Evolutionary conservation across 37 sponge, comb jelly and placozoan genomes (phyloP).

Genomic region (Agelas oroides): DNA sequence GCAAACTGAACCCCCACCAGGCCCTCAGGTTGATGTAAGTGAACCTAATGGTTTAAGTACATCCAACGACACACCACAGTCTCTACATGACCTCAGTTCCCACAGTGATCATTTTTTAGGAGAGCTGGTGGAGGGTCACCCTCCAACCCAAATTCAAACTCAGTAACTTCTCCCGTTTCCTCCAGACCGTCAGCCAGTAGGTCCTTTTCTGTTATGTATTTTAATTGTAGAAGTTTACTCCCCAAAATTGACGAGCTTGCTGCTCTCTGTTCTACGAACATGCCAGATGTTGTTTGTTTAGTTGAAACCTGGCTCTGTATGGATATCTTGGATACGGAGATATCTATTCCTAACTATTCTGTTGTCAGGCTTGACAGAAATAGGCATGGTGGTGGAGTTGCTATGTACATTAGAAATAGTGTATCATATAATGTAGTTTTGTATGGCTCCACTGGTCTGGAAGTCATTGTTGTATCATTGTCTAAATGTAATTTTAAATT

Average conservation of each 20-base stretch:
- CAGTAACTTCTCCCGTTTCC: neutral
- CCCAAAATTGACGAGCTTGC: slow-evolving; percentile 29
- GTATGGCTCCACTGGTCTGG: neutral
- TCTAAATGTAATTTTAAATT: slow-evolving; percentile 13
- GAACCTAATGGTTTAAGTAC: too few relatives aligned
- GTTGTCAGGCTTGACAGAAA: slow-evolving; percentile 22
- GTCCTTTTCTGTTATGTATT: slow-evolving; percentile 8
- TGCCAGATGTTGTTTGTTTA: slow-evolving; percentile 12
- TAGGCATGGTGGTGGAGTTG: slow-evolving; percentile 27
- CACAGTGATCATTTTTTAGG: too few relatives aligned
- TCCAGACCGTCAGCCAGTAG: neutral
- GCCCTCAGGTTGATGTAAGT: too few relatives aligned
- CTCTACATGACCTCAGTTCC: too few relatives aligned
- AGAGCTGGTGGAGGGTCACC: too few relatives aligned
- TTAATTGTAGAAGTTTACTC: slow-evolving; percentile 9
- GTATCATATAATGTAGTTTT: neutral
- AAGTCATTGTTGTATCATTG: neutral
- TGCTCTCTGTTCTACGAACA: slow-evolving; percentile 6
- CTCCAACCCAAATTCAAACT: neutral
- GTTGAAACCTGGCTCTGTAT: slow-evolving; percentile 23
- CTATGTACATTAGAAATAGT: neutral
- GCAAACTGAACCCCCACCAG: too few relatives aligned
- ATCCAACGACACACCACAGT: too few relatives aligned
- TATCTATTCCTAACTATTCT: neutral
- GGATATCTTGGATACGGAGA: slow-evolving; percentile 11